Conservation (phyloP, 2,113 vertebrate species). For the Poeciliopsis occidentalis region DNA sequence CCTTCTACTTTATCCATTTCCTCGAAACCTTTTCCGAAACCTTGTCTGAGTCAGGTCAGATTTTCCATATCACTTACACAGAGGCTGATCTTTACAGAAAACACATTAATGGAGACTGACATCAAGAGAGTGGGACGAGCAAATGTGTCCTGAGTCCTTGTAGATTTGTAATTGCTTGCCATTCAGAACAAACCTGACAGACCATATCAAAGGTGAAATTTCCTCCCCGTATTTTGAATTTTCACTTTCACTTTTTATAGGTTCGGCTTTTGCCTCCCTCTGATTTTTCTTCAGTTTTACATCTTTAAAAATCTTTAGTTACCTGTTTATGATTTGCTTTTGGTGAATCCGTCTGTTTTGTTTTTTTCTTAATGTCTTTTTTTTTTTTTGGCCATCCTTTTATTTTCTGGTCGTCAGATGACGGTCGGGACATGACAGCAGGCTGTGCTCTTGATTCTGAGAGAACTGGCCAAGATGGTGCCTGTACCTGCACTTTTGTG, state of each 20-base stretch:
- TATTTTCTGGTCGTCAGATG: conserved; percentile 15
- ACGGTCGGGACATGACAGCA: conserved; percentile 21
- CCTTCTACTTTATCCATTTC: too few relatives aligned
- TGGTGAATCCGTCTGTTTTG: background rate
- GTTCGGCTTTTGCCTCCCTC: too few relatives aligned
- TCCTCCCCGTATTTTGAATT: background rate
- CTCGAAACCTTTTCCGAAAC: too few relatives aligned
- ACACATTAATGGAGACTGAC: too few relatives aligned
- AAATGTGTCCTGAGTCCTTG: too few relatives aligned
- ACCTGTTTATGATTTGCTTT: background rate
- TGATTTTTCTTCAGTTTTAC: background rate
- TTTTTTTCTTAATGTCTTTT: background rate
- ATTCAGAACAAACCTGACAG: background rate
- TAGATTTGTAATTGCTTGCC: too few relatives aligned
- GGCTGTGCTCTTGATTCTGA: conserved; percentile 16
- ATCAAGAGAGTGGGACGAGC: too few relatives aligned
- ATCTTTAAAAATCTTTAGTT: background rate
- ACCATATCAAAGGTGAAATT: background rate
- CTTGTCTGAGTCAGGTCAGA: too few relatives aligned
- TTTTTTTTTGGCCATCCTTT: conserved; percentile 12
- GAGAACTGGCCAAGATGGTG: background rate
- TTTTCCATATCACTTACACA: too few relatives aligned
- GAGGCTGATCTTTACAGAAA: too few relatives aligned
- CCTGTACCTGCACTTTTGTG: conserved; percentile 18
- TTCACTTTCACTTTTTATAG: background rate